Evolutionary conservation across 2,888 invertebrate species (phyloP), one percentile per base, ranked within the genome.

Genomic region (Cinara cedri): DNA sequence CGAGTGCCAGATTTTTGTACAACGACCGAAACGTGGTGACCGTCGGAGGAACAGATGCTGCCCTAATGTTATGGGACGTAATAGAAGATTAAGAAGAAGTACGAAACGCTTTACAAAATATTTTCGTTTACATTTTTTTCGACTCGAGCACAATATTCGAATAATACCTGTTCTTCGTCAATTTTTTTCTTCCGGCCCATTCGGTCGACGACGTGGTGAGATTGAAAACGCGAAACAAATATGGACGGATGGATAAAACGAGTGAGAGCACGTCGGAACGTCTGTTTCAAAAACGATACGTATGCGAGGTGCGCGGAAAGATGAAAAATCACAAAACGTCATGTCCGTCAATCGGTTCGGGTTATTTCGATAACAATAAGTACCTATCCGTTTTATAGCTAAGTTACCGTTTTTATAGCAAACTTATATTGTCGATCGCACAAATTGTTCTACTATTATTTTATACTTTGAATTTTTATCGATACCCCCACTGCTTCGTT

Each of bases 11-110:
- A 62, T 96, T 96, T 87, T 88, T 95, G 21, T 93, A 91, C 87
- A 95, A 95, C 85, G 95, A 96, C 86, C 90, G 93, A 76, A 93
- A 92, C 84, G 87, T 96, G 81, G 91, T 95, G 75, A 93, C 93
- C 21, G 91, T 94, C 13, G 96, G 96, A 3, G 96, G 96, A 49
- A 90, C 91, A 82, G 96, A 96, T 85, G 95, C 95, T 42, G 92
- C 93, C 10, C 89, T 96, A 55, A 94, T 96, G 93, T 90, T 96
- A 82, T 96, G 96, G 95, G 94, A 94, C 86, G 87, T 95, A 82
- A 91, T 92, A 84, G 92, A 92, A 84, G 92, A 93, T 88, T 74
- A 42, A 78, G n/a, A n/a, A n/a, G n/a, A n/a, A n/a, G 78, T 57
- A 49, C 49, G 51, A 78, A 60, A 51, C 49, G 66, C 60, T 78